Base-by-base conservation (phyloP, 2,113 vertebrate species). In the Nothobranchius kuhntae region DNA sequence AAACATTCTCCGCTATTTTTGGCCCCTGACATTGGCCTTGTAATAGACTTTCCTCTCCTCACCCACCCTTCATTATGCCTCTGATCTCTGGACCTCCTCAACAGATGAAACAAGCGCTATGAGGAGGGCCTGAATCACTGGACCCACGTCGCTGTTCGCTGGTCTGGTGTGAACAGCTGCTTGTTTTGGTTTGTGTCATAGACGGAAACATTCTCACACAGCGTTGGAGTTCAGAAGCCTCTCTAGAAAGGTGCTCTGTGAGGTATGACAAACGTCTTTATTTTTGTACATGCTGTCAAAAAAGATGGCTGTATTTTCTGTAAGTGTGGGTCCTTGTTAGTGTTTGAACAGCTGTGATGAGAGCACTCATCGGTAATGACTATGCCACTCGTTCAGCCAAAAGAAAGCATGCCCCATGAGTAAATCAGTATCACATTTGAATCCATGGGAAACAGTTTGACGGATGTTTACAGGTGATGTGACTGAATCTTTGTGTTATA, bases 271-370 rank as follows among this genome's bases (percentile, higher is more conserved):
- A 88, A 87, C 81, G 12, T 92, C 93, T 85, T 87, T 94, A 92
- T 94, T 94, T 84, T 91, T 94, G 90, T 81, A 90, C 92, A 89
- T 53, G 76, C 88, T 91, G 89, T 89, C 91, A 67, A 91, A 93
- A 92, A 88, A 91, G 89, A 86, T 85, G 17, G 89, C 89, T 87
- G 68, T 96, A 92, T 95, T 96, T 96, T 95, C 91, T 92, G 91
- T 93, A 86, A 30, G 30, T 30, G 30, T 30, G 30, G 30, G 30
- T 94, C 93, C 89, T 86, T 82, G 86, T 87, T 92, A 77, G 78
- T 95, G 92, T 93, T 93, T 94, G 90, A 95, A 90, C 92, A 95
- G 90, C 89, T 94, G 89, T 93, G 91, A 94, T 91, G 91, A 94
- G 89, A 80, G 6, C 44, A 89, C 91, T 93, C 87, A 70, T 71